A percentile compares a stretch with the other conserved stretches of the same genome.
Evolutionary conservation across 2,113 vertebrate species (phyloP).

Genomic region (Amazona vittata): DNA sequence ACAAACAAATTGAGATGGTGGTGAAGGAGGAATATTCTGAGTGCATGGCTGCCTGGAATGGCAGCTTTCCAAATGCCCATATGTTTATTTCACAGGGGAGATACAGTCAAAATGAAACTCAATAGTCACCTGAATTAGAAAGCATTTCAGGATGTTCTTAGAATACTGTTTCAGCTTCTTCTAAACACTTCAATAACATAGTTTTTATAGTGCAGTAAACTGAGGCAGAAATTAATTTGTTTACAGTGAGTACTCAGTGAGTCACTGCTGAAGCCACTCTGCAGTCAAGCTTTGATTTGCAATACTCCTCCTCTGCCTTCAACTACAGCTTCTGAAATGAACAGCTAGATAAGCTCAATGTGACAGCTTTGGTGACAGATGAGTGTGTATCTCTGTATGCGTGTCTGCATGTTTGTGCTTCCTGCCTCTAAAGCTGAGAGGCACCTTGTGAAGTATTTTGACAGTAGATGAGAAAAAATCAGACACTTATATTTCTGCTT

Average conservation of each 20-base stretch:
- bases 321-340: neutral
- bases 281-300: neutral
- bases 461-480: neutral
- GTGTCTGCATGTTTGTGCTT: neutral
- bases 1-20: neutral
- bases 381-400: neutral
- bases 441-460: neutral
- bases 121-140: neutral
- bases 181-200: neutral
- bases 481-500: neutral
- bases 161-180: neutral
- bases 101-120: neutral
- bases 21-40: slow-evolving; percentile 22
- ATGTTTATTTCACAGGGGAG: slow-evolving; percentile 27
- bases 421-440: neutral
- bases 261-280: neutral
- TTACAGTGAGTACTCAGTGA: neutral
- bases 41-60: neutral
- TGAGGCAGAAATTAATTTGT: slow-evolving; percentile 16
- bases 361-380: neutral
- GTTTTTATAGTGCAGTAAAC: slow-evolving; percentile 27
- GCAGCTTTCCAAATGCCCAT: neutral
- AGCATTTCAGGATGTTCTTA: neutral
- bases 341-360: neutral
- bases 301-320: neutral